Evolutionary conservation across 2,113 vertebrate species (phyloP).

Genomic region (Gambusia holbrooki): DNA sequence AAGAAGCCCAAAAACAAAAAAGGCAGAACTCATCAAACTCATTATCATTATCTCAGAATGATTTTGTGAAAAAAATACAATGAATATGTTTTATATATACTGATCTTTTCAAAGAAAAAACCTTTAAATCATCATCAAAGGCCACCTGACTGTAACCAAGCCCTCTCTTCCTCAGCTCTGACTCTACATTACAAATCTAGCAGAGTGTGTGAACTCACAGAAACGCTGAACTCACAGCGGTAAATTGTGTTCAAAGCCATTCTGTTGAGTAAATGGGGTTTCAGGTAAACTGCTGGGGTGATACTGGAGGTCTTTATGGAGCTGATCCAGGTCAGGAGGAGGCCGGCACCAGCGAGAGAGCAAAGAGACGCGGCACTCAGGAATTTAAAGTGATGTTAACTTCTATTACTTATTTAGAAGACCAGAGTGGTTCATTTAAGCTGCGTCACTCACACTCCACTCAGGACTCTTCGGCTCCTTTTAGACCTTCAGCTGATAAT

Average conservation of each 20-base stretch:
- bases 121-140: conserved; percentile 5
- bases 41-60: too few relatives aligned
- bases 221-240: background rate
- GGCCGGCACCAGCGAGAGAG: background rate
- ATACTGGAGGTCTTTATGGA: background rate
- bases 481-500: background rate
- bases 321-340: background rate
- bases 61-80: too few relatives aligned
- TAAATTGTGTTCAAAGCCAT: background rate
- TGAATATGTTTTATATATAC: too few relatives aligned
- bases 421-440: background rate
- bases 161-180: background rate
- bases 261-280: background rate
- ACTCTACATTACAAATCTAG: background rate
- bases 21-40: too few relatives aligned
- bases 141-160: conserved; percentile 13
- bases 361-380: background rate
- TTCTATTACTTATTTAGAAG: conserved; percentile 5
- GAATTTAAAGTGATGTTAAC: background rate
- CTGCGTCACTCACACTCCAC: background rate
- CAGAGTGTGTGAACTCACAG: conserved; percentile 3
- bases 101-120: too few relatives aligned
- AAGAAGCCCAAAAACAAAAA: too few relatives aligned
- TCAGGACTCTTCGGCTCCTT: background rate
- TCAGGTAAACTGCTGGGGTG: background rate